Base-by-base conservation (phyloP, 1,140 invertebrate genomes). In the Drosophila ohnishii region DNA sequence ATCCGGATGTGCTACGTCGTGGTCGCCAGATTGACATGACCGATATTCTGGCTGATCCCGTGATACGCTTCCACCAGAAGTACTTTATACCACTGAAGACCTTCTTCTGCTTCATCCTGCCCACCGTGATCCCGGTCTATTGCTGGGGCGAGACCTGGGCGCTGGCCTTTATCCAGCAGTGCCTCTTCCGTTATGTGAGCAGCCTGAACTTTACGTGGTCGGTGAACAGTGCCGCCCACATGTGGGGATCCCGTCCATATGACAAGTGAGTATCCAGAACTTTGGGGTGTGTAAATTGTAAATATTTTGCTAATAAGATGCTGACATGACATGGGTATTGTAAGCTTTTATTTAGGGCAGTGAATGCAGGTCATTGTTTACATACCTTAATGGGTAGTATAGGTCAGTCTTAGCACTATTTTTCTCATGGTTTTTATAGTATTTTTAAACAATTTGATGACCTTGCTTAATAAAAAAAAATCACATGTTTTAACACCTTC, bases 121-220 rank as follows among this genome's bases (percentile, higher is more conserved):
- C 98, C 4, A 95, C 95, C 0, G 1, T 95, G 2, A 91, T 98
- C 14, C 96, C 97, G 0, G 93, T 95, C 2, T 95, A 94, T 67
- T 92, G 92, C 13, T 98, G 96, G 96, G 93, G 93, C 19, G 98
- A 99, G 90, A 92, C 91, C 4, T 94, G 94, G 91, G 82, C 82
- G 14, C 93, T 88, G 86, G 92, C 94, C 13, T 95, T 95, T 62
- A 92, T 94, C 75, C 93, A 94, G 7, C 93, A 94, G 77, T 94
- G 92, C 22, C 90, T 95, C 2, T 90, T 96, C 25, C 94, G 97
- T n/a, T 98, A 98, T 91, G 92, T 95, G 9, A 86, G 94, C 67
- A 93, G 93, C 13, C 93, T 99, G 47, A 96, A 99, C 92, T 94
- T 94, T 64, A 98, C 97, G 13, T 98, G 97, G 96, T 93, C 95